Evolutionary conservation across 2,888 invertebrate species (phyloP).

Genomic region (Synergus japonicus): DNA sequence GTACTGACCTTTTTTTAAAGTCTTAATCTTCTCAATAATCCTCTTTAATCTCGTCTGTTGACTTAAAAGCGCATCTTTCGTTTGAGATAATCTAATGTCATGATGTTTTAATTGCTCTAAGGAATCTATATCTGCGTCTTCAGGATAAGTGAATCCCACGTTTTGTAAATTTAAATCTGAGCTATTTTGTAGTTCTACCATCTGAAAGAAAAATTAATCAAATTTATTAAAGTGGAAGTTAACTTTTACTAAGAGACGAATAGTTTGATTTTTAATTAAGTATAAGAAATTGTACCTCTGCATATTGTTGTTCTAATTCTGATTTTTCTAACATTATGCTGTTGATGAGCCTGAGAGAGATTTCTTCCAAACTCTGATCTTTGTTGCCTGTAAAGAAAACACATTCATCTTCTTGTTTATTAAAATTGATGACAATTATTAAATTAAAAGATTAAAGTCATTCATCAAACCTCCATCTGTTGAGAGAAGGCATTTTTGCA

Average conservation of each 20-base stretch:
- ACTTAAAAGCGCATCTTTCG: conserved; percentile 81
- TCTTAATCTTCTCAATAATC: conserved; percentile 75
- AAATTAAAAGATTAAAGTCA: conserved; percentile 3
- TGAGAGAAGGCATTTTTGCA: conserved; percentile 53
- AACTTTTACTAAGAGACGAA: conserved; percentile 14
- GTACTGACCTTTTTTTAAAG: conserved; percentile 72
- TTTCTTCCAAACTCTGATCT: conserved; percentile 85
- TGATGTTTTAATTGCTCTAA: conserved; percentile 83
- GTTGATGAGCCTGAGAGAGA: conserved; percentile 85
- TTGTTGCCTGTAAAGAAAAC: conserved; percentile 59
- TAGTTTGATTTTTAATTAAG: conserved; percentile 28
- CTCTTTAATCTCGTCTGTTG: conserved; percentile 83
- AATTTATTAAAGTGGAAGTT: conserved; percentile 32
- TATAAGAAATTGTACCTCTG: conserved; percentile 68
- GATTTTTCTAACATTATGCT: conserved; percentile 85
- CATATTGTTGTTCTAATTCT: conserved; percentile 84
- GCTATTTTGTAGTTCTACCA: conserved; percentile 82
- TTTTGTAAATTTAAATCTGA: conserved; percentile 81
- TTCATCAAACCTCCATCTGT: conserved; percentile 60
- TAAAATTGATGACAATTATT: background rate
- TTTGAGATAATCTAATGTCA: conserved; percentile 81
- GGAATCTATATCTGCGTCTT: conserved; percentile 82
- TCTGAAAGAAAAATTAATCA: conserved; percentile 75
- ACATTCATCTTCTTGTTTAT: conserved; percentile 1
- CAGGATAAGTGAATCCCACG: conserved; percentile 82